Evolutionary conservation across 2,113 vertebrate genomes (phyloP), one percentile per base, ranked within the genome.

Genomic region (Ursus arctos): DNA sequence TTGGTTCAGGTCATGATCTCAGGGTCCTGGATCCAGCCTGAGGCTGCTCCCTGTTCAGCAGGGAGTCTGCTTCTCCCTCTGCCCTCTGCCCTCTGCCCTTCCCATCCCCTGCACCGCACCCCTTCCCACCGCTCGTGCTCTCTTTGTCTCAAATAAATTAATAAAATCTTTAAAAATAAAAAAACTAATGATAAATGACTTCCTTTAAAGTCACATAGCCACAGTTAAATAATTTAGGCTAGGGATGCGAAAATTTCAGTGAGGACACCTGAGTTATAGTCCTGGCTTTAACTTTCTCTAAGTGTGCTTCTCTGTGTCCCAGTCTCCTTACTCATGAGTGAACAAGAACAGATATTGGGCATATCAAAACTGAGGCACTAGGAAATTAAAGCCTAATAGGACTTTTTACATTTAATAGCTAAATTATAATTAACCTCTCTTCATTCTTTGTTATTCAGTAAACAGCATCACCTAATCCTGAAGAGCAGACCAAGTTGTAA

Each of bases 121-220:
- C 24, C 19, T 19, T 4, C 18, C 19, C 6, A 1, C 43, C 43
- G 6, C 43, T 6, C 43, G 43, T 33, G 16, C 18, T 9, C 4
- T 36, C 1, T n/a, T 33, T 69, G 33, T 69, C 16, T 36, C 33
- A 36, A 69, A 36, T 69, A 69, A 69, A 69, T 69, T 19, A 69
- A 69, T 69, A 69, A 69, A 69, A 69, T 69, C 33, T 69, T 36
- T 69, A 36, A 69, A n/a, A 69, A n/a, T 24, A 24, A 24, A 36
- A 69, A 94, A 80, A 85, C 33, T 84, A 93, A 91, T 95, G 43
- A 94, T 40, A 82, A 92, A 74, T 65, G 63, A 65, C 63, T 96
- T 96, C 88, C 40, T 72, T 82, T 77, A 92, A 91, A 95, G 24
- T 67, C 43, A 92, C 33, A 19, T 0, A 33, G 26, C 88, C 61